Evolutionary conservation across 2,797 vertebrate genomes (phyloP), one percentile per base, ranked within the genome.

Genomic region (Pseudopleuronectes americanus): DNA sequence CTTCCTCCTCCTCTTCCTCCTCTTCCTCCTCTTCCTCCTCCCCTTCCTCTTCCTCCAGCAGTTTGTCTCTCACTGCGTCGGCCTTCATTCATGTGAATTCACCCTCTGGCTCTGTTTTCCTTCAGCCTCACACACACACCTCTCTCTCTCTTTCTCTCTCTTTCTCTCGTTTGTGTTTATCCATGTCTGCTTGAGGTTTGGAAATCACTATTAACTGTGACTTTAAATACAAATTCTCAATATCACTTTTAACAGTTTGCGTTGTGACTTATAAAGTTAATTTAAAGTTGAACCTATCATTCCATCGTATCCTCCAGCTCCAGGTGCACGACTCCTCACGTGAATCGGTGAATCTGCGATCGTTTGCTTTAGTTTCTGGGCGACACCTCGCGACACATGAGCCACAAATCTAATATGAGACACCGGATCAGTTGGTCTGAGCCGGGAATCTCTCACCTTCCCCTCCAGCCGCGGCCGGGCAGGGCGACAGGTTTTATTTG

Each of bases 401-500:
- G 65, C 71, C 67, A 65, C 38, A 43, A 24, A 49, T 57, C 19
- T 3, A 56, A 57, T 53, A 24, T 3, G 13, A 26, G 78, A 69
- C 66, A 61, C 43, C n/a, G 36, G 71, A 80, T 80, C 68, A 21
- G 26, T 24, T 23, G 1, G 6, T 67, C 38, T 6, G 49, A 14
- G 17, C 22, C 0, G 14, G 82, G 84, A 83, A 79, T 84, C 63
- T 82, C 36, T 68, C 74, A 9, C 83, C 77, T 62, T 57, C 57
- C 14, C 26, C 47, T 24, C 38, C 60, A 51, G 62, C 59, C 59
- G 9, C 22, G 4, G 5, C 8, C 12, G n/a, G 48, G 41, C 6
- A 26, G 56, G 71, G 66, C 23, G 21, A 41, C 76, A 36, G 72
- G 67, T 80, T 83, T 84, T 68, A 87, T 83, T 78, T 65, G 57